Percentiles rank a stretch among this genome's conserved stretches.
These are phyloP conservation scores for Ceratosolen fusciceps DNA, from an alignment of 1,140 invertebrate genomes.

Conservation along the genomic window DNA sequence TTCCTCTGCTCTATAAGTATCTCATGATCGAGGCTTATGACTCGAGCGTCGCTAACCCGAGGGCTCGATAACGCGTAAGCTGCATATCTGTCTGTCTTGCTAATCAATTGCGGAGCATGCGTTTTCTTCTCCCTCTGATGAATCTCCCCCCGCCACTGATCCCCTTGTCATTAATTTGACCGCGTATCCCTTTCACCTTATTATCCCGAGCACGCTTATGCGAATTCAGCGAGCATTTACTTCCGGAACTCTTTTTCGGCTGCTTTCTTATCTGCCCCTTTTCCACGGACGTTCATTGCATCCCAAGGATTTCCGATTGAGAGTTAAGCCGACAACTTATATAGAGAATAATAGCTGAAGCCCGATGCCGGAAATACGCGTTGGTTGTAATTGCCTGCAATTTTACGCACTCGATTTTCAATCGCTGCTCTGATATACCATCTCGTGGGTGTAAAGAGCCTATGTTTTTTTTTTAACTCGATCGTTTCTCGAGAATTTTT, in stretches of 20 bases:
- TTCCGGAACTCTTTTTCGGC: neutral
- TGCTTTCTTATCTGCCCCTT: neutral
- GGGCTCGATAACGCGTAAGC: neutral
- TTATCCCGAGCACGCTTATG: constrained; percentile 14
- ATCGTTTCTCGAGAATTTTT: neutral
- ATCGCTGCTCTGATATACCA: neutral
- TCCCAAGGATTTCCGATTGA: neutral
- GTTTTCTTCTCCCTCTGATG: constrained; percentile 11
- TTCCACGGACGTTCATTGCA: neutral
- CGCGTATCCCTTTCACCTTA: constrained; percentile 34
- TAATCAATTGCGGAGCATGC: constrained; percentile 33
- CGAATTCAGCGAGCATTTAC: neutral
- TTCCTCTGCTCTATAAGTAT: neutral
- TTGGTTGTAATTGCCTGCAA: neutral
- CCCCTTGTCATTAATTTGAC: too few species aligned
- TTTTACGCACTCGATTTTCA: neutral
- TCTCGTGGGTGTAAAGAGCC: neutral
- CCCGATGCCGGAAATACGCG: neutral
- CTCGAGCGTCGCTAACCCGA: too few species aligned
- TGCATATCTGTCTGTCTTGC: neutral
- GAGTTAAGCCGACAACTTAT: neutral
- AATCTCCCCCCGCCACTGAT: too few species aligned
- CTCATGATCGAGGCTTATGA: neutral
- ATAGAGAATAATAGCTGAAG: constrained; percentile 6
- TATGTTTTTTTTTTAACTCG: neutral